Conservation (phyloP, 2,888 invertebrate species). For the Drosophila eohydei region DNA sequence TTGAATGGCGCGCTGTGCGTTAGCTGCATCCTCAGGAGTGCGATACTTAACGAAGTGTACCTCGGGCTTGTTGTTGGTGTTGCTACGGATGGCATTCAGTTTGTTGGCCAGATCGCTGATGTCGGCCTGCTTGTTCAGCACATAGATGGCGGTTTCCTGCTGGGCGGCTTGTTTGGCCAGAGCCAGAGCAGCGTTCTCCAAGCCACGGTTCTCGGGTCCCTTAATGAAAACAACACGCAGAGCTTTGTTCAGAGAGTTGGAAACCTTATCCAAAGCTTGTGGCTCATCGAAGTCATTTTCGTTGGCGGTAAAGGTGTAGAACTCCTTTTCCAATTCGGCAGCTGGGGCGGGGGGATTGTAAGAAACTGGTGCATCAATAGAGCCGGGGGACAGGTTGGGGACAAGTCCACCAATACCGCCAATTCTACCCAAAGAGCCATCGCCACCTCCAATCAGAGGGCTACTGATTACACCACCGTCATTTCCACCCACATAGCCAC, state of each 20-base stretch:
- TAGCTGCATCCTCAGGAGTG: slow-evolving; percentile 79
- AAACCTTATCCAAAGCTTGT: slow-evolving; percentile 51
- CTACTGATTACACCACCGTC: slow-evolving; percentile 14
- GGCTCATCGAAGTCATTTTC: slow-evolving; percentile 75
- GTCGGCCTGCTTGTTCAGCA: slow-evolving; percentile 80
- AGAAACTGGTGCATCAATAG: slow-evolving; percentile 39
- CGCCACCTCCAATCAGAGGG: slow-evolving; percentile 1
- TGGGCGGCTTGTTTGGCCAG: slow-evolving; percentile 75
- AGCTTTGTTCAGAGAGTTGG: slow-evolving; percentile 63
- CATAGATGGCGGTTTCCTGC: slow-evolving; percentile 82
- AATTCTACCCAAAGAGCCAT: not conserved
- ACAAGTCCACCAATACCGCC: slow-evolving; percentile 1
- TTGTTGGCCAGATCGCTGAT: slow-evolving; percentile 69
- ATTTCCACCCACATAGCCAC: not conserved
- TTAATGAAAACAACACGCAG: slow-evolving; percentile 81
- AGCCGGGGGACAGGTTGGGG: too few relatives aligned
- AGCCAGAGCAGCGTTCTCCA: slow-evolving; percentile 76
- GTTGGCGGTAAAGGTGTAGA: slow-evolving; percentile 75
- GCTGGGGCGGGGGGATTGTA: slow-evolving; percentile 62
- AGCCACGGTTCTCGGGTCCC: slow-evolving; percentile 77
- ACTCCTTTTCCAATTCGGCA: slow-evolving; percentile 72
- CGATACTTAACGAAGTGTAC: slow-evolving; percentile 83
- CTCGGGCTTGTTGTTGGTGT: slow-evolving; percentile 75
- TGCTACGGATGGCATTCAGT: slow-evolving; percentile 63
- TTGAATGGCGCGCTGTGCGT: slow-evolving; percentile 79